Evolutionary conservation across 2,113 vertebrate species (phyloP), one percentile per base, ranked within the genome.

Genomic region (Vanacampus margaritifer): DNA sequence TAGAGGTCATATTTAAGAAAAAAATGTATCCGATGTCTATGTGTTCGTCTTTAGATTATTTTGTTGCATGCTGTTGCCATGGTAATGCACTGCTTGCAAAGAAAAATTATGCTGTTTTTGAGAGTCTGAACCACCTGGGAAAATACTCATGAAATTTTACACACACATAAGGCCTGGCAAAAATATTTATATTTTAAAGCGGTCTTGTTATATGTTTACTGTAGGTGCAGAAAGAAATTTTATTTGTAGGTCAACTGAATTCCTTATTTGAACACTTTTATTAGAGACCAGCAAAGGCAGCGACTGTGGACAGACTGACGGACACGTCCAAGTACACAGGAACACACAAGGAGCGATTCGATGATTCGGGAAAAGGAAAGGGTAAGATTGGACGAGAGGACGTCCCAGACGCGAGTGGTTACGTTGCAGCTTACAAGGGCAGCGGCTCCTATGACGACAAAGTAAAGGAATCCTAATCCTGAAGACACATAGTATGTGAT

Each of bases 331-430:
- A 94, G 74, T 96, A 93, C 86, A 95, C 93, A 0, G 94, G 94
- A 14, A 86, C 87, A n/a, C 95, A 96, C 80, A 96, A 95, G 87
- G 92, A 93, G 65, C 91, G 91, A 10, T 97, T 97, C 7, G 94
- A 96, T 1, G 91, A 93, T 0, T 91, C 90, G 0, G 94, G 94
- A 59, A 95, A 94, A 81, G 94, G 94, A 17, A 94, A 92, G 72
- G 94, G 95, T 64, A 90, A 93, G 6, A 80, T 77, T 0, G 94
- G 94, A 0, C 81, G 91, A 1, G 85, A 92, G 62, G 93, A 95
- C 0, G 3, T 73, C 21, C 66, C 71, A 0, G 92, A 95, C 57
- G 77, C 59, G 73, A 93, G 92, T 0, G 93, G 95, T 74, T 97
- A 95, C 0, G 93, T 96, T 65, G 75, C 86, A 1, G 88, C 89